These are phyloP conservation scores for Gobio gobio DNA, from an alignment of 2,113 vertebrate species.

Conservation along the genomic window DNA sequence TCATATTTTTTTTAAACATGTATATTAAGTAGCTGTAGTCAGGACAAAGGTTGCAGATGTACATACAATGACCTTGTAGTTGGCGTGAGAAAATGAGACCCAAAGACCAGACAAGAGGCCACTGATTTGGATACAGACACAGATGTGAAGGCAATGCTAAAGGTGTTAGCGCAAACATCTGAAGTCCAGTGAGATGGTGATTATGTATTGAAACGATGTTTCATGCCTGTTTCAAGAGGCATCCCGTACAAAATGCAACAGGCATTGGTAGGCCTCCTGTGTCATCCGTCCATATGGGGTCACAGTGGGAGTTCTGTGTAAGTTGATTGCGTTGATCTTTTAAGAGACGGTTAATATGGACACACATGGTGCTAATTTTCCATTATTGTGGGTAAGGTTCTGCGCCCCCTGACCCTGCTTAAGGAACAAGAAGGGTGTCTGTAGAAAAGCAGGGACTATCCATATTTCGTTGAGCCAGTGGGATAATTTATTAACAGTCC, in stretches of 20 bases:
- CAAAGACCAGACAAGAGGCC: not conserved
- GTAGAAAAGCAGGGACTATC: not conserved
- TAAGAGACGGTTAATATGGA: slow-evolving; percentile 7
- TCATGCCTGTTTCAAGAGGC: not conserved
- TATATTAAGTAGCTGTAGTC: slow-evolving; percentile 44
- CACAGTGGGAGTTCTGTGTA: slow-evolving; percentile 7
- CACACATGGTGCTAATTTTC: slow-evolving; percentile 21
- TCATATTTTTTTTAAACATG: slow-evolving; percentile 8
- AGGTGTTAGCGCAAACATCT: slow-evolving; percentile 15
- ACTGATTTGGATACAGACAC: not conserved
- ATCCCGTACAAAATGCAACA: too few relatives aligned
- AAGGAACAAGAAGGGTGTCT: not conserved
- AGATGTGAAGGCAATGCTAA: not conserved
- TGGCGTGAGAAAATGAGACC: slow-evolving; percentile 22
- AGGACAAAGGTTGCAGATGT: slow-evolving; percentile 55
- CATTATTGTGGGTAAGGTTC: slow-evolving; percentile 1
- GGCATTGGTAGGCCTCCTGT: not conserved
- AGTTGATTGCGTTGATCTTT: slow-evolving; percentile 25
- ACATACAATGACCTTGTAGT: slow-evolving; percentile 41
- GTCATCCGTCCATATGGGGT: not conserved
- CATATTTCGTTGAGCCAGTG: slow-evolving; percentile 8
- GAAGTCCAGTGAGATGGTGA: not conserved
- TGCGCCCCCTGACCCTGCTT: not conserved
- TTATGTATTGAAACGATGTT: not conserved
- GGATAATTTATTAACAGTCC: slow-evolving; percentile 22